Conservation (phyloP, 2,113 vertebrate species). For the Myrmecobius fasciatus region DNA sequence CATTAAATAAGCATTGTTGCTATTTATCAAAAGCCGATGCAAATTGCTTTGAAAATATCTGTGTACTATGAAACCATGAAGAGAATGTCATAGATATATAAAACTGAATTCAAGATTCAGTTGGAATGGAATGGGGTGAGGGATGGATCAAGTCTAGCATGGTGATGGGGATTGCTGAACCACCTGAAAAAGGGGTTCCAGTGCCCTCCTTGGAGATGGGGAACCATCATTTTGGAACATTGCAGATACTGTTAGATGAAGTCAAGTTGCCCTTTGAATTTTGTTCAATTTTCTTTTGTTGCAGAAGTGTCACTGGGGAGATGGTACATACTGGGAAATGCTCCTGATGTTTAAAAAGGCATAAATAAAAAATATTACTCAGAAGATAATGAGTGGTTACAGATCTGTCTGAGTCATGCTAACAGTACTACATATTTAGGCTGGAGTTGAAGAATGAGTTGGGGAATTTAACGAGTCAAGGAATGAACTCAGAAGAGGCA, state of each 20-base stretch:
- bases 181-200: neutral
- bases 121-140: neutral
- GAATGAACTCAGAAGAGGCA: neutral
- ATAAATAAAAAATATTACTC: neutral
- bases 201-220: neutral
- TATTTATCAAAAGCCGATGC: neutral
- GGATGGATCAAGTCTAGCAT: too few species aligned
- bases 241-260: neutral
- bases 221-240: neutral
- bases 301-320: neutral
- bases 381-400: neutral
- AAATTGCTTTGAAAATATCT: neutral
- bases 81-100: neutral
- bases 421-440: neutral
- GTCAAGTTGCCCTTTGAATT: neutral
- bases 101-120: neutral
- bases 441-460: neutral
- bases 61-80: neutral
- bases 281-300: neutral
- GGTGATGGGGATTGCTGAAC: too few species aligned
- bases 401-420: neutral
- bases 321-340: neutral
- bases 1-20: neutral
- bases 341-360: neutral
- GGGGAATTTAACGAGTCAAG: neutral